Evolutionary conservation across 2,113 vertebrate species (phyloP).

Genomic region (Poeciliopsis turrubarensis): DNA sequence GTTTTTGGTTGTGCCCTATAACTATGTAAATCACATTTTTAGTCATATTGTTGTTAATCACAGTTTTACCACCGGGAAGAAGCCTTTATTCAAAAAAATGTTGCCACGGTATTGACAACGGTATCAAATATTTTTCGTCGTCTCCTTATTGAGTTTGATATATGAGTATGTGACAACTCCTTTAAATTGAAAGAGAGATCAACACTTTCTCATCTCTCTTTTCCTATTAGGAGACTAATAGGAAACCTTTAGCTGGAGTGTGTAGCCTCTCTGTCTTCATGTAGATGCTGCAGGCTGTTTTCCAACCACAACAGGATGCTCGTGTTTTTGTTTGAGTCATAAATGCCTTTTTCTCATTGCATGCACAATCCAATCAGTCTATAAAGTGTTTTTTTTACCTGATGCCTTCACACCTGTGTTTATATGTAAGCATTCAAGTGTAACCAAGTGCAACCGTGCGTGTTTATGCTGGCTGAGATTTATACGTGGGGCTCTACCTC

Average conservation of each 20-base stretch:
- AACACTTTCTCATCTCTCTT: neutral
- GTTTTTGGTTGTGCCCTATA: too few relatives aligned
- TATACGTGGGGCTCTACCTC: conserved; percentile 70
- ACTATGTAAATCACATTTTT: too few relatives aligned
- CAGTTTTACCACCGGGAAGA: too few relatives aligned
- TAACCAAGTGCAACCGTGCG: neutral
- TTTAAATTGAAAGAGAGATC: neutral
- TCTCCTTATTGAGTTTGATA: too few relatives aligned
- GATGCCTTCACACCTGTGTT: conserved; percentile 2
- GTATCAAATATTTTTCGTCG: too few relatives aligned
- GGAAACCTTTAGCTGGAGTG: neutral
- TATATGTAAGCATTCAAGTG: neutral
- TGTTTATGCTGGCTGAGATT: neutral
- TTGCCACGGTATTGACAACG: too few relatives aligned
- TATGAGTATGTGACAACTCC: neutral
- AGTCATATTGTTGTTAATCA: too few relatives aligned
- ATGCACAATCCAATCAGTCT: neutral
- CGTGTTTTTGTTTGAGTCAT: neutral
- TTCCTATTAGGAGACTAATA: neutral
- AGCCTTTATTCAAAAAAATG: too few relatives aligned
- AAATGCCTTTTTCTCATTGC: conserved; percentile 4
- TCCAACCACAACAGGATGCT: neutral
- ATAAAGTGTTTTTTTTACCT: neutral
- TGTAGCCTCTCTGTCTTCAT: conserved; percentile 2
- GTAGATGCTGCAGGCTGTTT: conserved; percentile 1